These are phyloP conservation scores for Drosophila rufa DNA, from an alignment of 1,140 invertebrate species.

Conservation along the genomic window DNA sequence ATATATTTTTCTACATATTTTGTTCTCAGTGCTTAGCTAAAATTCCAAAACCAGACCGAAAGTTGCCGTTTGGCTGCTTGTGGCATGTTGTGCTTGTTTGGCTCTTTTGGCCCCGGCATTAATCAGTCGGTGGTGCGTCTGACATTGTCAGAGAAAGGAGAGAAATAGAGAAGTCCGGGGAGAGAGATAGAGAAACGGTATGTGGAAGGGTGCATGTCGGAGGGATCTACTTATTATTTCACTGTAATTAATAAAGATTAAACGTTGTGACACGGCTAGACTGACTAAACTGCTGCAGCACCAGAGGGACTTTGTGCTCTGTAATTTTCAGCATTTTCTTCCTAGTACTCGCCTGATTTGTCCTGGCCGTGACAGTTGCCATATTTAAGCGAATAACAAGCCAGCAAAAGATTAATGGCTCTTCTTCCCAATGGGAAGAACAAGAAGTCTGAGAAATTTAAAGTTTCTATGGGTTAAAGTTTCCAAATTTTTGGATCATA, in stretches of 20 bases:
- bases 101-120: conserved; percentile 75
- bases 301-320: conserved; percentile 40
- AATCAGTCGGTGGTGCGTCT: conserved; percentile 65
- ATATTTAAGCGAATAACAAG: conserved; percentile 73
- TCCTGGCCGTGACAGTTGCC: conserved; percentile 72
- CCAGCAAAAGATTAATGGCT: conserved; percentile 63
- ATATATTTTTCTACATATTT: not conserved
- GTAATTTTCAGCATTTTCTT: conserved; percentile 61
- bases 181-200: conserved; percentile 2
- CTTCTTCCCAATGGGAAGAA: not conserved
- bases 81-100: conserved; percentile 75
- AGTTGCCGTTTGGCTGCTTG: conserved; percentile 63
- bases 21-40: conserved; percentile 37
- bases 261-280: conserved; percentile 76
- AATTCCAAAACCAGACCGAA: conserved; percentile 62
- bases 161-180: conserved; percentile 27
- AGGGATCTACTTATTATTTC: conserved; percentile 74
- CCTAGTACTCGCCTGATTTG: conserved; percentile 48
- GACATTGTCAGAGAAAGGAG: conserved; percentile 45
- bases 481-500: conserved; percentile 15
- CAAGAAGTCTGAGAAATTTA: conserved; percentile 17
- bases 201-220: conserved; percentile 25
- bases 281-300: conserved; percentile 17
- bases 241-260: conserved; percentile 84
- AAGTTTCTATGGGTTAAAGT: conserved; percentile 3